Evolutionary conservation across 2,113 vertebrate species (phyloP).

Genomic region (Pedionomus torquatus): DNA sequence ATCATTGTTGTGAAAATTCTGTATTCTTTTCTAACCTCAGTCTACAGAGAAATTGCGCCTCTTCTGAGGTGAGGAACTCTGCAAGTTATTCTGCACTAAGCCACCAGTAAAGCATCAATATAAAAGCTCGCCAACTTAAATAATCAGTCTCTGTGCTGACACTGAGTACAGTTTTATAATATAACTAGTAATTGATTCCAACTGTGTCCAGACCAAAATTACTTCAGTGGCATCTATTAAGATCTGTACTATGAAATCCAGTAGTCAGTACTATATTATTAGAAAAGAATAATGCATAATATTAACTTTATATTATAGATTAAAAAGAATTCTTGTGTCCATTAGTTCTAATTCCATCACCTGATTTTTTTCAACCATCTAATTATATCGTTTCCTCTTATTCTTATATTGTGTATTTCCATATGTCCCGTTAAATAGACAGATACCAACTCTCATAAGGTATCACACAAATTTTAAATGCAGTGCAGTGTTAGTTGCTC

Average conservation of each 20-base stretch:
- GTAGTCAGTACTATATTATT: background rate
- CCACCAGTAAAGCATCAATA: background rate
- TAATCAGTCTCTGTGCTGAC: background rate
- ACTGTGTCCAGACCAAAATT: slow-evolving; percentile 1
- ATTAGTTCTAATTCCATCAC: background rate
- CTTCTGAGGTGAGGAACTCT: background rate
- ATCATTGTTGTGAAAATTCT: background rate
- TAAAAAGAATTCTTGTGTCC: background rate
- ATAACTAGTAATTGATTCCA: background rate
- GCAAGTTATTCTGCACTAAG: background rate
- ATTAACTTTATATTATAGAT: background rate
- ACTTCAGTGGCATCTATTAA: background rate
- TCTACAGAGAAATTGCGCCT: background rate
- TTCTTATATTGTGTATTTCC: background rate
- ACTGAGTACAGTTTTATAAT: background rate
- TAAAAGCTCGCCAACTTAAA: background rate
- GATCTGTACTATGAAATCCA: slow-evolving; percentile 1
- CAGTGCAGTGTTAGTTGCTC: background rate
- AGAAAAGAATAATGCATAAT: background rate
- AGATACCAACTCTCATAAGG: background rate
- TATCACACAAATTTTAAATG: background rate
- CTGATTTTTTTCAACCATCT: background rate
- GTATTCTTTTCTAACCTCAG: background rate
- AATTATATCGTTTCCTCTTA: background rate
- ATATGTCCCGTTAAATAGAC: background rate